Percentiles rank a stretch among this genome's conserved stretches.
Evolutionary conservation across 1,140 invertebrate genomes (phyloP).

Genomic region (Rhopalosiphum padi): DNA sequence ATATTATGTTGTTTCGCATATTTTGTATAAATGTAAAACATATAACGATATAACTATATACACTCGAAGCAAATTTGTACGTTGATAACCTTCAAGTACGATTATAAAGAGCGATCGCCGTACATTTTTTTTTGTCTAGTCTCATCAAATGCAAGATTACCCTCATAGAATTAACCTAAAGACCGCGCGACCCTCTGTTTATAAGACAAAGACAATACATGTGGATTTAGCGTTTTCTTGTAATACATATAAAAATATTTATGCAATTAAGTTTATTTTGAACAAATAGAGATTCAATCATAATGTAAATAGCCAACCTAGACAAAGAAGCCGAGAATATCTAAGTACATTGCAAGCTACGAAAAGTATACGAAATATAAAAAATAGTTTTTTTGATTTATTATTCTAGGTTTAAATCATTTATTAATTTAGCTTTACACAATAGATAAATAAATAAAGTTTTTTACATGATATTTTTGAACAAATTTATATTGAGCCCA

Average conservation of each 20-base stretch:
- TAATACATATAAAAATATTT: not conserved
- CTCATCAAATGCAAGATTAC: too few relatives aligned
- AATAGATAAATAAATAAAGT: not conserved
- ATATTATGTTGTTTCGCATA: not conserved
- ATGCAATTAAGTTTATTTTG: too few relatives aligned
- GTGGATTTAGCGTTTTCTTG: too few relatives aligned
- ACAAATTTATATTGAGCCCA: not conserved
- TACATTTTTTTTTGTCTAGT: too few relatives aligned
- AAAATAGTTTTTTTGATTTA: too few relatives aligned
- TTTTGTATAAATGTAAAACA: not conserved
- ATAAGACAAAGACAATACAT: too few relatives aligned
- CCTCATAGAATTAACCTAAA: too few relatives aligned
- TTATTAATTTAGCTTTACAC: not conserved
- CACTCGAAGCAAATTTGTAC: not conserved
- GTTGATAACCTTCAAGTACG: too few relatives aligned
- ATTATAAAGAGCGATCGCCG: too few relatives aligned
- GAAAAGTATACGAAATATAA: too few relatives aligned
- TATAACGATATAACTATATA: too few relatives aligned
- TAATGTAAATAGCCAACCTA: not conserved
- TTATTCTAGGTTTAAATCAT: not conserved
- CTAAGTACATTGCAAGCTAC: not conserved
- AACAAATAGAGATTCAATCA: not conserved
- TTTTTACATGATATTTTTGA: not conserved
- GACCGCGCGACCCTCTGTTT: too few relatives aligned
- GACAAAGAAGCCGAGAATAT: not conserved